Conservation (phyloP, 2,888 invertebrate species). For the Brenthis daphne region DNA sequence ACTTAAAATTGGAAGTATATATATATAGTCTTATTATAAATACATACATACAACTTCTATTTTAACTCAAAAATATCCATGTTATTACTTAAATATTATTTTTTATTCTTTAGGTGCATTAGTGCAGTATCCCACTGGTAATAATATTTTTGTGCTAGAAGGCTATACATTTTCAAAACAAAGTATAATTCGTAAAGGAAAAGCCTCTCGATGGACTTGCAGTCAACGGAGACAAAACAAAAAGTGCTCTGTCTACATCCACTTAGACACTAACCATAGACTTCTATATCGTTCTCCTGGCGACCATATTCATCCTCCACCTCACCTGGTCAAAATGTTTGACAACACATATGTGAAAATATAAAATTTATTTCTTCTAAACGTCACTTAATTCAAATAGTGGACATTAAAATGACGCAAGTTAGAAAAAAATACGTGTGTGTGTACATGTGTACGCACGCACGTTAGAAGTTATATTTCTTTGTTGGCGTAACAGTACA, state of each 20-base stretch:
- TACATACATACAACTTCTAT: too few relatives aligned
- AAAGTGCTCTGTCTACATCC: slow-evolving; percentile 26
- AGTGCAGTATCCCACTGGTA: background rate
- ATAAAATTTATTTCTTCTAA: background rate
- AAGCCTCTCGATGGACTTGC: background rate
- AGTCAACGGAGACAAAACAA: background rate
- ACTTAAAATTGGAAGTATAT: too few relatives aligned
- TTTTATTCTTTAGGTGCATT: slow-evolving; percentile 1
- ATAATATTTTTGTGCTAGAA: background rate
- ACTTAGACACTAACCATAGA: slow-evolving; percentile 21
- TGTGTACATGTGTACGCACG: too few relatives aligned
- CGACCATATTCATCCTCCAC: slow-evolving; percentile 19
- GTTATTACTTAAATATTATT: background rate
- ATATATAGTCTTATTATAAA: too few relatives aligned
- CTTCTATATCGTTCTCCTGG: slow-evolving; percentile 5
- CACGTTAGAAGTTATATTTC: too few relatives aligned
- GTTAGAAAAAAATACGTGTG: too few relatives aligned
- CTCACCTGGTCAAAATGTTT: background rate
- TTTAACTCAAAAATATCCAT: too few relatives aligned
- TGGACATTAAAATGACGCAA: too few relatives aligned
- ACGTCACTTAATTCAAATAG: too few relatives aligned
- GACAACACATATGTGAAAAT: background rate
- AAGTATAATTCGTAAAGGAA: background rate
- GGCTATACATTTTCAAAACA: background rate
- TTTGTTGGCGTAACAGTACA: too few relatives aligned